Evolutionary conservation across 1,140 invertebrate genomes (phyloP).

Genomic region (Bactericera cockerelli): DNA sequence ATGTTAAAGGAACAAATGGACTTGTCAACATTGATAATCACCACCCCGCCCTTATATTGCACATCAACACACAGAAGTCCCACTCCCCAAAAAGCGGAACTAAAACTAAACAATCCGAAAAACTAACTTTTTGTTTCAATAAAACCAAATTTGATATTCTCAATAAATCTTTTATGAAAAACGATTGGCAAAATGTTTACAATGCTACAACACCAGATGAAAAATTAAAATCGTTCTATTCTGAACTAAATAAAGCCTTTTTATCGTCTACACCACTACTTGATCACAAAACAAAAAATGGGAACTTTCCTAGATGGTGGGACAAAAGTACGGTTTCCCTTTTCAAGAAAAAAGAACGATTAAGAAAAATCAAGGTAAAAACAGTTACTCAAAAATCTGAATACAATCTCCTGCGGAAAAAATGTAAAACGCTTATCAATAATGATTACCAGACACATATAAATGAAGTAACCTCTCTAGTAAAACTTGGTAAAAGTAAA

Average conservation of each 20-base stretch:
- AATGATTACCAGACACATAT: not conserved
- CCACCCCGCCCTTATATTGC: too few relatives aligned
- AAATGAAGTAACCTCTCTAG: not conserved
- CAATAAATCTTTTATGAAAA: not conserved
- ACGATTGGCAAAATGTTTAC: not conserved
- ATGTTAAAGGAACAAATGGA: too few relatives aligned
- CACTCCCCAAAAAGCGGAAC: too few relatives aligned
- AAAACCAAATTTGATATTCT: not conserved
- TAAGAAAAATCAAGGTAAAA: not conserved
- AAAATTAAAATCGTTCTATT: too few relatives aligned
- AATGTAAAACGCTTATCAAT: not conserved
- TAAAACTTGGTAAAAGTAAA: not conserved
- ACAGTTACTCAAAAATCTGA: not conserved
- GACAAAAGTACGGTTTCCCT: not conserved
- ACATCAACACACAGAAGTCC: too few relatives aligned
- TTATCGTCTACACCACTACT: not conserved
- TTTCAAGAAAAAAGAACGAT: not conserved
- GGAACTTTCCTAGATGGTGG: not conserved
- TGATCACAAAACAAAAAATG: not conserved
- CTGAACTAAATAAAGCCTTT: not conserved
- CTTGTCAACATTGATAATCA: too few relatives aligned
- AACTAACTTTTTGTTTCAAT: not conserved
- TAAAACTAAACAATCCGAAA: not conserved
- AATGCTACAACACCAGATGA: not conserved
- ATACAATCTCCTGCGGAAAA: not conserved